phyloP scores from a whole-genome alignment of 92 coral and sea anemone genomes.

The Zoanthus gigantus region DNA sequence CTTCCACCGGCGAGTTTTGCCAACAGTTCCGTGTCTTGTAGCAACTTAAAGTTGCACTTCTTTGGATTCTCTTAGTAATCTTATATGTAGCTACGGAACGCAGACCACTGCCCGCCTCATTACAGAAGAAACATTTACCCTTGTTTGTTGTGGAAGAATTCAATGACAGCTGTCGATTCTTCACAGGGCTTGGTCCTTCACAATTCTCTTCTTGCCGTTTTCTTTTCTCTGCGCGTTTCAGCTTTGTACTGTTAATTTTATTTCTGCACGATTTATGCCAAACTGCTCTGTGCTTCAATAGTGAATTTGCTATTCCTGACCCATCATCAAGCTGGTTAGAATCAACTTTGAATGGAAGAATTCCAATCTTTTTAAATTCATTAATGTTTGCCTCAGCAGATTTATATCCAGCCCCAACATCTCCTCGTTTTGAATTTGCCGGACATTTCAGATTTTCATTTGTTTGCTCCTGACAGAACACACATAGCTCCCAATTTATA shows the following conservation, averaged over 20 bases:
- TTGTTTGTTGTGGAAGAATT: neutral
- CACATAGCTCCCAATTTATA: conserved; percentile 19
- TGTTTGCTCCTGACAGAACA: conserved; percentile 1
- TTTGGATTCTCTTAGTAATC: conserved; percentile 41
- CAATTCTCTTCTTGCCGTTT: neutral
- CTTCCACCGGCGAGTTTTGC: conserved; percentile 58
- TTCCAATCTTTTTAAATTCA: conserved; percentile 22
- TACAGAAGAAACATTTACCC: conserved; percentile 50
- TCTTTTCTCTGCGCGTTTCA: neutral
- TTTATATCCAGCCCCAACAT: conserved; percentile 48
- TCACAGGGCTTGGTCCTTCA: neutral
- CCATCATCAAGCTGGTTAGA: neutral
- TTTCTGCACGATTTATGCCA: conserved; percentile 27
- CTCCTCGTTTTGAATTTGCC: conserved; percentile 37
- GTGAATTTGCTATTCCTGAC: conserved; percentile 8
- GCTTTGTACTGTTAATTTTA: neutral
- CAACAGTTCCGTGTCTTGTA: conserved; percentile 53
- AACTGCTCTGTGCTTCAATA: neutral
- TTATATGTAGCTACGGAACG: conserved; percentile 38
- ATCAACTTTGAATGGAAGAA: conserved; percentile 11
- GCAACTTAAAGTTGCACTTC: conserved; percentile 41
- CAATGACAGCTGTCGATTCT: neutral
- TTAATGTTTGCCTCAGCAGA: conserved; percentile 22
- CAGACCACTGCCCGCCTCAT: conserved; percentile 42
- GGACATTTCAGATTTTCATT: conserved; percentile 42